A percentile compares a stretch with the other conserved stretches of the same genome.
These are phyloP conservation scores for Pantala flavescens DNA, from an alignment of 1,140 invertebrate genomes.

Conservation along the genomic window DNA sequence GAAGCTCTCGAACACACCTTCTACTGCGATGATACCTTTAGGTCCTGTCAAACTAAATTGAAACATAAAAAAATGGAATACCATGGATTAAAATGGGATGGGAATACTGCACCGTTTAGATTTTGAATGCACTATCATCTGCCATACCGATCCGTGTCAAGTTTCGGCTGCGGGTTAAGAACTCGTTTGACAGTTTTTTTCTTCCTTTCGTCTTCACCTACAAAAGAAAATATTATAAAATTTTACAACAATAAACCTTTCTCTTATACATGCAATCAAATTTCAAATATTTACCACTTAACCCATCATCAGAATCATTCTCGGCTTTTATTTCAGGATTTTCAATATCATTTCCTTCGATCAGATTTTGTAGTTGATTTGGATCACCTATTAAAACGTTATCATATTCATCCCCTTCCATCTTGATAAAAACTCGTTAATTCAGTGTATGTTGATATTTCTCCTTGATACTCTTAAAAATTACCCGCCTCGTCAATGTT, in stretches of 20 bases:
- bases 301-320: not conserved
- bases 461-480: too few species aligned
- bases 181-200: not conserved
- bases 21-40: not conserved
- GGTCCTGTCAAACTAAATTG: not conserved
- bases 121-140: too few species aligned
- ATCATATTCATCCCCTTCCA: not conserved
- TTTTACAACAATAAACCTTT: not conserved
- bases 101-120: too few species aligned
- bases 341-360: not conserved
- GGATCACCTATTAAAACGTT: not conserved
- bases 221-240: not conserved
- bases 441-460: too few species aligned
- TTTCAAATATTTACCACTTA: not conserved
- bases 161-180: conserved; percentile 22
- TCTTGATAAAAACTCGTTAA: not conserved
- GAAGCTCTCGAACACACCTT: conserved; percentile 10
- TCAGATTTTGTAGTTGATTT: not conserved
- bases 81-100: too few species aligned
- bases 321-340: not conserved
- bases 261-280: not conserved
- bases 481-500: not conserved
- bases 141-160: conserved; percentile 20
- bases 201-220: not conserved
- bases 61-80: not conserved